Base-by-base conservation (phyloP, 2,113 vertebrate genomes). In the Calyptommatus sinebrachiatus region DNA sequence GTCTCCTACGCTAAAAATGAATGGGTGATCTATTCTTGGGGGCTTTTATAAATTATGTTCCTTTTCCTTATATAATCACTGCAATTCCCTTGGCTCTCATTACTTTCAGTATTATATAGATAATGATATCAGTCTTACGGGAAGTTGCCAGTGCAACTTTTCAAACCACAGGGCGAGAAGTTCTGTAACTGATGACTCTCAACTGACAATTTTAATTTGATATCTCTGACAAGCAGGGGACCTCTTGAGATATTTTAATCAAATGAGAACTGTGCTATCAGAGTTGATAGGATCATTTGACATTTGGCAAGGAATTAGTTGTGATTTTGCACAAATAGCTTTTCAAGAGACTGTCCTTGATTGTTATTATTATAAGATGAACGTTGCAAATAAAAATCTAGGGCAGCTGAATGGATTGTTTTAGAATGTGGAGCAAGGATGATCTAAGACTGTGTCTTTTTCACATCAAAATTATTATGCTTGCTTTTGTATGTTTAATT, bases 121-220 rank as follows among this genome's bases (percentile, higher is more conserved):
- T 73, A 78, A 83, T 73, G 70, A 78, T 78, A 14, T 24, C 50
- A 24, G 50, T 31, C 67, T 76, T 65, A 62, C 18, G 53, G 35
- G 61, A 67, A 78, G n/a, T 78, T 46, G 35, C 35, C 35, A 48
- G 48, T 24, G 48, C 21, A 45, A 63, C 77, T 75, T 80, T 79
- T 79, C 66, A 74, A 83, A 79, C 70, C 65, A 79, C 57, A 70
- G 65, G 72, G 53, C 21, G 35, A 21, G 5, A 74, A 65, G 53
- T 53, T 75, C 77, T 79, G 41, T 53, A 74, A 79, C 45, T 60
- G 81, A 60, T 41, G 78, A 80, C 48, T 73, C 46, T 77, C 76
- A 77, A 77, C 69, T 83, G 65, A 41, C 45, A 83, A 62, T 48
- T 69, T 79, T 83, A 83, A 83, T 69, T 79, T 75, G 76, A 74